These are phyloP conservation scores for Bufo bufo DNA, from an alignment of 2,113 vertebrate species.

Conservation along the genomic window DNA sequence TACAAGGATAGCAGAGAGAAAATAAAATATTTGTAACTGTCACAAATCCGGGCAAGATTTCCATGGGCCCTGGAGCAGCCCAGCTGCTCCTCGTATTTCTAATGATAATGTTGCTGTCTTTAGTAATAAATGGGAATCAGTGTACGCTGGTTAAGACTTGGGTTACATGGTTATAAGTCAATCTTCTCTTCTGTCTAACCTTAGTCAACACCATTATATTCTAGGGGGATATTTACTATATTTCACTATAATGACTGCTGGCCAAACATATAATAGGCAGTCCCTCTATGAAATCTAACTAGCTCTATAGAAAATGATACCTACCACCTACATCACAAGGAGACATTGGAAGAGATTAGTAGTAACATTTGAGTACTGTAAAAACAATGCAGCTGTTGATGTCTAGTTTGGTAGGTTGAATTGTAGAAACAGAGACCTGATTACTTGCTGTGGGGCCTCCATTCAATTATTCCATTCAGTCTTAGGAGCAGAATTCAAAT, in stretches of 20 bases:
- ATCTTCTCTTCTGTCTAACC: neutral
- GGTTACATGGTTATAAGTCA: neutral
- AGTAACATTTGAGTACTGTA: neutral
- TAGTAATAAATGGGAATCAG: neutral
- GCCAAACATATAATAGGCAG: neutral
- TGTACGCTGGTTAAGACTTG: neutral
- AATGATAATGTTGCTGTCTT: conserved; percentile 18
- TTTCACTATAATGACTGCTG: neutral
- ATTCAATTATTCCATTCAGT: no score
- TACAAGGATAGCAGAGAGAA: neutral
- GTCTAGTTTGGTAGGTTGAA: no score
- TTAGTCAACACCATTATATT: neutral
- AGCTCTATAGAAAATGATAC: no score
- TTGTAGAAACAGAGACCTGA: no score
- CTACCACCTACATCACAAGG: neutral
- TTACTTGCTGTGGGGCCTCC: no score
- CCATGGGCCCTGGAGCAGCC: neutral
- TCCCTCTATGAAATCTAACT: neutral
- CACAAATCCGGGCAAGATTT: neutral
- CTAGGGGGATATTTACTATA: neutral
- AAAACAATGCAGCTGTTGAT: no score
- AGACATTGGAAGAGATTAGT: neutral
- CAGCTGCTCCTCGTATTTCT: conserved; percentile 16
- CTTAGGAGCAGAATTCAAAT: no score
- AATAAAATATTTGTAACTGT: conserved; percentile 4